These are phyloP conservation scores for Leucopsar rothschildi DNA, from an alignment of 2,113 vertebrate species.

Conservation along the genomic window DNA sequence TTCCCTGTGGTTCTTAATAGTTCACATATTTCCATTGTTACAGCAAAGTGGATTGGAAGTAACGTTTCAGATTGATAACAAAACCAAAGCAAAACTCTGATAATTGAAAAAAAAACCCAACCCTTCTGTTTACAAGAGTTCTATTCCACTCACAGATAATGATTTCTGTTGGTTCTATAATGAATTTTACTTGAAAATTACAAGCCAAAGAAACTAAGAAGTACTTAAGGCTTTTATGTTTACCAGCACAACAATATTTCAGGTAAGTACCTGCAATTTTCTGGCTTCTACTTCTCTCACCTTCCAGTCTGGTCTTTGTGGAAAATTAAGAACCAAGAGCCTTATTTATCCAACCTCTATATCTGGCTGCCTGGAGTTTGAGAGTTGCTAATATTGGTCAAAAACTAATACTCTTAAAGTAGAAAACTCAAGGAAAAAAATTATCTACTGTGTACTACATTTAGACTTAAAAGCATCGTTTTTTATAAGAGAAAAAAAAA, in stretches of 20 bases:
- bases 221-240: not conserved
- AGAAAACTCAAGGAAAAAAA: not conserved
- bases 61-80: not conserved
- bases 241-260: not conserved
- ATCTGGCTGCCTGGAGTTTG: not conserved
- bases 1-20: not conserved
- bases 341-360: not conserved
- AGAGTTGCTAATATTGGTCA: not conserved
- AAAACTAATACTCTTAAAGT: not conserved
- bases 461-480: accelerated
- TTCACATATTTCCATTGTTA: not conserved
- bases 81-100: not conserved
- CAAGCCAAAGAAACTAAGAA: not conserved
- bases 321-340: not conserved
- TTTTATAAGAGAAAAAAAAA: not conserved
- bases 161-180: not conserved
- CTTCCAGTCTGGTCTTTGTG: not conserved
- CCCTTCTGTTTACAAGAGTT: not conserved
- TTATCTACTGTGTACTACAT: not conserved
- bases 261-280: not conserved
- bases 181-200: not conserved
- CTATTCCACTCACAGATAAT: not conserved
- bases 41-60: not conserved
- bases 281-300: not conserved
- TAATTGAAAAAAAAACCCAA: not conserved